Evolutionary conservation across 2,797 vertebrate genomes (phyloP).

Genomic region (Oophaga sylvatica): DNA sequence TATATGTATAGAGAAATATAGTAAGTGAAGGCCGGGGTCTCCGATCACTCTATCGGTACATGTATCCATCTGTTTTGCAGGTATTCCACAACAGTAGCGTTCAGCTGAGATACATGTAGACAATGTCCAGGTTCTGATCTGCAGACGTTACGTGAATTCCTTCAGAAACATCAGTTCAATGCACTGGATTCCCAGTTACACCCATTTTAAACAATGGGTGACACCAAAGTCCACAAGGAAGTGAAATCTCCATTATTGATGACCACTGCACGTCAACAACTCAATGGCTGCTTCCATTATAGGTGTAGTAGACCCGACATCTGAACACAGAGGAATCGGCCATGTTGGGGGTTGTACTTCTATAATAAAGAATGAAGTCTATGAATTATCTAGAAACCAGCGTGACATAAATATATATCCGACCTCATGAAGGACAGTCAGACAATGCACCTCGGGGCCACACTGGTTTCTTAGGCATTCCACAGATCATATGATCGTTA

Average conservation of each 20-base stretch:
- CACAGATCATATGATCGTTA: neutral
- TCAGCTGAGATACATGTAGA: neutral
- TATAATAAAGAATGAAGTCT: neutral
- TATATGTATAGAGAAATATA: slow-evolving; percentile 9
- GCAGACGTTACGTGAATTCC: neutral
- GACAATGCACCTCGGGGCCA: neutral
- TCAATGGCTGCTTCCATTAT: neutral
- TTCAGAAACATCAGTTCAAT: neutral
- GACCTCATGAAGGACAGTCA: neutral
- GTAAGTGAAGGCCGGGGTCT: neutral
- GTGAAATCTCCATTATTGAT: too few relatives aligned
- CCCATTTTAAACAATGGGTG: slow-evolving; percentile 5
- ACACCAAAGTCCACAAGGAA: neutral
- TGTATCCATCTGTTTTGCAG: neutral
- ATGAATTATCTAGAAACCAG: neutral
- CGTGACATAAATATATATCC: neutral
- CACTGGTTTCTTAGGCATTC: neutral
- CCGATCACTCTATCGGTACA: neutral
- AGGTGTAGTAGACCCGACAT: neutral
- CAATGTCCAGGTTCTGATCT: neutral
- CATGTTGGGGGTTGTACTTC: neutral
- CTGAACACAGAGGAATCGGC: neutral
- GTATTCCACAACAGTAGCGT: neutral
- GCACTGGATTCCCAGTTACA: neutral
- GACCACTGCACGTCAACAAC: neutral